phyloP scores from a whole-genome alignment of 2,888 invertebrate species.

The Aleiodes alternator region DNA sequence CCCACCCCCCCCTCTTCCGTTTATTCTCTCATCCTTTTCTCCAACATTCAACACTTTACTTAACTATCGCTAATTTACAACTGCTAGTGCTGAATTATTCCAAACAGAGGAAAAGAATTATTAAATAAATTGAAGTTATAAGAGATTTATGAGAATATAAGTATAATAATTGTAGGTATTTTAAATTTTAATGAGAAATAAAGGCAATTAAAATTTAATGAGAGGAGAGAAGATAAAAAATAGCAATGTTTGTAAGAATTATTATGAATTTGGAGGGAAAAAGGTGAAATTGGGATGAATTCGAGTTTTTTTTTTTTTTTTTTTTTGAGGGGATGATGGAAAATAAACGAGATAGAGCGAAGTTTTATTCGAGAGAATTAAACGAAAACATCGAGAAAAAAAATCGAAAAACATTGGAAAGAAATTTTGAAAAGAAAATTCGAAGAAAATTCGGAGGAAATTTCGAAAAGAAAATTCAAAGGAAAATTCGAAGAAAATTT shows the following conservation, averaged over 20 bases:
- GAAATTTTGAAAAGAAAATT: too few species aligned
- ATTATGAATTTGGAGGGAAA: not conserved
- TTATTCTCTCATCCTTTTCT: not conserved
- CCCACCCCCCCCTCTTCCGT: not conserved
- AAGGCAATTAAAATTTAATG: too few species aligned
- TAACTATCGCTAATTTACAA: constrained; percentile 28
- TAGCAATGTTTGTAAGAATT: not conserved
- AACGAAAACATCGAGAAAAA: too few species aligned
- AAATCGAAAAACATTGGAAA: too few species aligned
- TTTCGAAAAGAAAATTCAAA: too few species aligned
- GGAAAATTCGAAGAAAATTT: too few species aligned
- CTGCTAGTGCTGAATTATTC: constrained; percentile 26
- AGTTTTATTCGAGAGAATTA: too few species aligned
- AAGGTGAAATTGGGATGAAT: not conserved
- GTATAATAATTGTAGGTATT: not conserved
- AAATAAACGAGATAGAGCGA: too few species aligned
- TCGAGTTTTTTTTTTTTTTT: not conserved
- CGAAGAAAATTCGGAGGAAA: too few species aligned
- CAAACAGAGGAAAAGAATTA: constrained; percentile 4
- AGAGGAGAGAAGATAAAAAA: not conserved
- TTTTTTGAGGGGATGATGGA: too few species aligned
- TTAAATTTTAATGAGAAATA: too few species aligned
- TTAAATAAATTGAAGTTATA: not conserved
- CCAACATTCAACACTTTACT: not conserved
- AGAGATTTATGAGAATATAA: not conserved